phyloP scores from a whole-genome alignment of 2,888 invertebrate genomes.

The Phragmatobia fuliginosa region DNA sequence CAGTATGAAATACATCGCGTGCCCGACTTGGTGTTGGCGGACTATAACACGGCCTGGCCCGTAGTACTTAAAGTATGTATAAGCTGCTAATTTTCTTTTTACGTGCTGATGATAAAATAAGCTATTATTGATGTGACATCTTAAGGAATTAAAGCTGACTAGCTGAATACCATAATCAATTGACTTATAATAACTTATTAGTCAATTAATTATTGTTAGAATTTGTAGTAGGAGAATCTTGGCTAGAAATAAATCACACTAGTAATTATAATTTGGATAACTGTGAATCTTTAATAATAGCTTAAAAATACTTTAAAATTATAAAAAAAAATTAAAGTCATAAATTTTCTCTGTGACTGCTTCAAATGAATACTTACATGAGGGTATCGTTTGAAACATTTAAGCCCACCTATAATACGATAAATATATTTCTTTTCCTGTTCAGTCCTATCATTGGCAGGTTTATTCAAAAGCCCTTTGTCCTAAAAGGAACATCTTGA shows the following conservation, averaged over 20 bases:
- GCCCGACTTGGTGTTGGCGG: constrained; percentile 86
- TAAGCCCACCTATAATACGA: constrained; percentile 86
- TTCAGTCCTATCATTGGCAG: constrained; percentile 82
- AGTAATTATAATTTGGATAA: too few species aligned
- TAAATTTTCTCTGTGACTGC: background rate
- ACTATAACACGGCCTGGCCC: constrained; percentile 87
- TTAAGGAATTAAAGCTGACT: background rate
- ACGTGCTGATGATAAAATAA: constrained; percentile 76
- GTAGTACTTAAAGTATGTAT: constrained; percentile 88
- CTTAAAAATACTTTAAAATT: too few species aligned
- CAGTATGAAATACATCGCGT: constrained; percentile 88
- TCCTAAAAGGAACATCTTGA: constrained; percentile 72
- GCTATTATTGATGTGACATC: background rate
- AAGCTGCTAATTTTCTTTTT: constrained; percentile 87
- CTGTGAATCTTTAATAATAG: too few species aligned
- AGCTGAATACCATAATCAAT: too few species aligned
- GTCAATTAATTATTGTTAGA: too few species aligned
- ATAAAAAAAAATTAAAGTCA: too few species aligned
- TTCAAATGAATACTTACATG: constrained; percentile 70
- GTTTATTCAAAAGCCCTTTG: constrained; percentile 87
- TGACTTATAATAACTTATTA: too few species aligned
- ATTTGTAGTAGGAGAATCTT: too few species aligned
- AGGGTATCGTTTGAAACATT: constrained; percentile 88
- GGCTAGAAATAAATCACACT: too few species aligned
- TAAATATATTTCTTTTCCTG: constrained; percentile 87